Conservation (phyloP, 2,888 invertebrate species). For the Agriopis leucophaearia region DNA sequence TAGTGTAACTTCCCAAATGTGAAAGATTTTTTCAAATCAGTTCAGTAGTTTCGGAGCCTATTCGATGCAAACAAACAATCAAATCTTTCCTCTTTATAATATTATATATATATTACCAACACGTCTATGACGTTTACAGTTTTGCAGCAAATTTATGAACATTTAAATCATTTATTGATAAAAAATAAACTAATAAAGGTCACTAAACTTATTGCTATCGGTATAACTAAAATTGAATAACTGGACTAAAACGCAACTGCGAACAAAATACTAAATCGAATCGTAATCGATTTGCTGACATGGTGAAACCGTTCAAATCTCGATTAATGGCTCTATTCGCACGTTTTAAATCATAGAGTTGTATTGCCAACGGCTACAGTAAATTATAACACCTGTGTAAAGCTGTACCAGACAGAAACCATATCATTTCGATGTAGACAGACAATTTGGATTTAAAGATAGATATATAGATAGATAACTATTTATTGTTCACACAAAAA, state of each 20-base stretch:
- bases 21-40: too few species aligned
- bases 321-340: constrained; percentile 28
- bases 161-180: too few species aligned
- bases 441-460: constrained; percentile 4
- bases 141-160: too few species aligned
- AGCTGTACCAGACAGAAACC: neutral
- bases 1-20: too few species aligned
- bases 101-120: too few species aligned
- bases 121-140: too few species aligned
- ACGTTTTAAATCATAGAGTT: constrained; percentile 23
- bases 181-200: neutral
- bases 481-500: too few species aligned
- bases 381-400: constrained; percentile 14
- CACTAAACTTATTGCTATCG: neutral
- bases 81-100: too few species aligned
- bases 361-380: constrained; percentile 12
- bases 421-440: constrained; percentile 5
- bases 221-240: neutral
- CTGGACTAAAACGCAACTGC: constrained; percentile 4
- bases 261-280: constrained; percentile 20
- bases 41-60: too few species aligned
- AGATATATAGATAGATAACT: neutral
- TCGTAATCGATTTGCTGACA: constrained; percentile 16
- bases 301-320: constrained; percentile 23
- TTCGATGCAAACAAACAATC: too few species aligned